Percentiles rank a stretch among this genome's conserved stretches.
These are phyloP conservation scores for Odontomyia ornata DNA, from an alignment of 2,888 invertebrate species.

Conservation along the genomic window DNA sequence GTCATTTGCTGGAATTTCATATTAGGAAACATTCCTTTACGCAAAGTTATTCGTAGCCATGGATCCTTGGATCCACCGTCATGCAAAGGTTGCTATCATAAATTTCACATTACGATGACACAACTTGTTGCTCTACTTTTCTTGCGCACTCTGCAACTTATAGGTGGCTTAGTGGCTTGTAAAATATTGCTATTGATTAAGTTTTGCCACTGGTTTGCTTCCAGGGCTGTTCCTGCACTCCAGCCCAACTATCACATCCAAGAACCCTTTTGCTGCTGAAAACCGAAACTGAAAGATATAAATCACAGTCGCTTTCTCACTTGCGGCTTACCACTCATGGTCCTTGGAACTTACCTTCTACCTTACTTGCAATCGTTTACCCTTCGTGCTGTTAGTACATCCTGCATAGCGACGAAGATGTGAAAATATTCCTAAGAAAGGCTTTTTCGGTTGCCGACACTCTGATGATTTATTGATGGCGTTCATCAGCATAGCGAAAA, in stretches of 20 bases:
- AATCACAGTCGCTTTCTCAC: slow-evolving; percentile 35
- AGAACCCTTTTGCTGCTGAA: slow-evolving; percentile 19
- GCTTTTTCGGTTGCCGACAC: slow-evolving; percentile 20
- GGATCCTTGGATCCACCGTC: neutral
- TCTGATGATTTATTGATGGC: slow-evolving; percentile 35
- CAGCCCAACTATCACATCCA: too few species aligned
- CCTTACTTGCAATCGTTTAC: slow-evolving; percentile 13
- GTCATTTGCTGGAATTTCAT: neutral
- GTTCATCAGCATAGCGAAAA: slow-evolving; percentile 31
- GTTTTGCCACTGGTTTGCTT: slow-evolving; percentile 37
- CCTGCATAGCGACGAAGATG: neutral
- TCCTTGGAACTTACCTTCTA: neutral
- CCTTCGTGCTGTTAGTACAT: neutral
- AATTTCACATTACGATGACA: slow-evolving; percentile 45
- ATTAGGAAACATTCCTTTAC: neutral
- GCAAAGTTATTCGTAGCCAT: neutral
- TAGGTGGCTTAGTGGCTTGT: slow-evolving; percentile 46
- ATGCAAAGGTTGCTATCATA: slow-evolving; percentile 29
- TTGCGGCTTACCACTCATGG: neutral
- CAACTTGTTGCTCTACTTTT: slow-evolving; percentile 43
- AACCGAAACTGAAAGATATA: slow-evolving; percentile 43
- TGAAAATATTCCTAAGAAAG: slow-evolving; percentile 39
- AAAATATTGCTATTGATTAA: slow-evolving; percentile 46
- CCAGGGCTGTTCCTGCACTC: neutral
- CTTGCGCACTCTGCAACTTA: slow-evolving; percentile 41